These are phyloP conservation scores for Moxostoma hubbsi DNA, from an alignment of 2,797 vertebrate species.

Conservation along the genomic window DNA sequence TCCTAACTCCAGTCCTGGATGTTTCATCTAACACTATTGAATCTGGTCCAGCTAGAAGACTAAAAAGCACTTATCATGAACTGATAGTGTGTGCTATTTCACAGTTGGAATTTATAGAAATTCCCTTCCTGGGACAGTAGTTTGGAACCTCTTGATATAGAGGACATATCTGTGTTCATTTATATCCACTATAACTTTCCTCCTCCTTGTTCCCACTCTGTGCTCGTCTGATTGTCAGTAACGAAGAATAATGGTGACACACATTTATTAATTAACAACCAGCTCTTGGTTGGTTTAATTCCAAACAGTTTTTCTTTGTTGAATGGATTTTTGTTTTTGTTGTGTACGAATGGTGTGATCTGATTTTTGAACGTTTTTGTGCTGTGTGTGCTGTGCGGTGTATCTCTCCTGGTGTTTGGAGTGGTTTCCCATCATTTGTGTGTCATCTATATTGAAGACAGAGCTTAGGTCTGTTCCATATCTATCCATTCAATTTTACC, in stretches of 20 bases:
- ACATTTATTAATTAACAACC: conserved; percentile 62
- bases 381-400: conserved; percentile 9
- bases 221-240: conserved; percentile 57
- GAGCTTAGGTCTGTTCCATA: conserved; percentile 17
- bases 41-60: not conserved
- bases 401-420: too few species aligned
- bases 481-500: conserved; percentile 17
- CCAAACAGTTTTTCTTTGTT: conserved; percentile 53
- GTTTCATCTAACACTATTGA: not conserved
- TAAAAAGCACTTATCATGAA: not conserved
- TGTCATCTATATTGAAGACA: conserved; percentile 17
- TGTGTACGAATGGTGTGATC: conserved; percentile 34
- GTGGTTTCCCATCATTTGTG: conserved; percentile 6
- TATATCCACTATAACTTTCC: conserved; percentile 34
- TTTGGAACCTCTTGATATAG: conserved; percentile 54
- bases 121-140: conserved; percentile 52
- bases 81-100: not conserved
- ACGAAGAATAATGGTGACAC: not conserved
- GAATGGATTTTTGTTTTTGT: conserved; percentile 50
- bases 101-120: not conserved
- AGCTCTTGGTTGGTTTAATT: conserved; percentile 8
- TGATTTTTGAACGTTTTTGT: conserved; percentile 7
- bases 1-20: conserved; percentile 28
- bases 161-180: conserved; percentile 44
- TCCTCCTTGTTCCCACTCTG: conserved; percentile 20